Conservation (phyloP, 1,140 invertebrate genomes). For the Nephotettix cincticeps region DNA sequence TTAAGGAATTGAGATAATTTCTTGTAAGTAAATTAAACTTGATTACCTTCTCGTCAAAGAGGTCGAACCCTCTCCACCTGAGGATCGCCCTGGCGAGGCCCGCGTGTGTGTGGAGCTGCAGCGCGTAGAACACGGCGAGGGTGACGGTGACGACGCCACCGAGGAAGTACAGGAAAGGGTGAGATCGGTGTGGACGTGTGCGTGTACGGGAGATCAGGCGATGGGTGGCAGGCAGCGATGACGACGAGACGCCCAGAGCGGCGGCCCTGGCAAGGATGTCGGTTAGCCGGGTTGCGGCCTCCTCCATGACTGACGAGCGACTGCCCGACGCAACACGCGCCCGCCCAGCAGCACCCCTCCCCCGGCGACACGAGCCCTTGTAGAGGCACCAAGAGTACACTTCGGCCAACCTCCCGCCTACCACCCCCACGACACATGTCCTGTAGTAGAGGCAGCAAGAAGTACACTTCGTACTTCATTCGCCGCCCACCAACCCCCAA, state of each 20-base stretch:
- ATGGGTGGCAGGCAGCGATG: not conserved
- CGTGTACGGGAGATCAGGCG: not conserved
- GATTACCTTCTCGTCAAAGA: not conserved
- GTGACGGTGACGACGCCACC: not conserved
- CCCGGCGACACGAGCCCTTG: no score
- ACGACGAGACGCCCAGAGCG: not conserved
- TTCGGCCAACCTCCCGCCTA: no score
- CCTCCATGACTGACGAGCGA: not conserved
- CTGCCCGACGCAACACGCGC: not conserved
- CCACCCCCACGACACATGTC: no score
- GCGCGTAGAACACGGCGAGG: not conserved
- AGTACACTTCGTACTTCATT: no score
- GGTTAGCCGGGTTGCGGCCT: not conserved
- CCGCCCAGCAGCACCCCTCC: no score
- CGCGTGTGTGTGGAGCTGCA: conserved; percentile 13
- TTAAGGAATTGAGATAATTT: no score
- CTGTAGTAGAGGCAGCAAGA: no score
- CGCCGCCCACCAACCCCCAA: no score
- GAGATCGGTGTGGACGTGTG: not conserved
- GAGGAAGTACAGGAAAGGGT: not conserved
- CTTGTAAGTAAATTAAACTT: no score
- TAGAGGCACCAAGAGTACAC: no score
- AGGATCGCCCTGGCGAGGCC: conserved; percentile 15
- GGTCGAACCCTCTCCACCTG: conserved; percentile 6
- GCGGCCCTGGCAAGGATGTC: not conserved